Percentiles rank a stretch among this genome's conserved stretches.
phyloP scores from a whole-genome alignment of 53 echinoderm and acorn worm genomes.

The Hippasteria phrygiana region DNA sequence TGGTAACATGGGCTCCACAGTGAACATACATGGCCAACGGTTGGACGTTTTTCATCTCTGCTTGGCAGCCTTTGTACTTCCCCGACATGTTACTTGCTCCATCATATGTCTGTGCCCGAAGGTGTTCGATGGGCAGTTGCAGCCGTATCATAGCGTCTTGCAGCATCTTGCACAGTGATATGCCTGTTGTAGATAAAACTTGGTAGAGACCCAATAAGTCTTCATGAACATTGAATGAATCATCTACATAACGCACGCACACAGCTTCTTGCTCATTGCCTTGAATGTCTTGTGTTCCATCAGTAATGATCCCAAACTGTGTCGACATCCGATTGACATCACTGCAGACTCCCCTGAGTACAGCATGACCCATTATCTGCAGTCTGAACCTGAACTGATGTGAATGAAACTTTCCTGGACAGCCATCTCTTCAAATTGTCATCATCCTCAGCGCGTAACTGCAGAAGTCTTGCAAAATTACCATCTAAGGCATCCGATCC shows the following conservation, averaged over 20 bases:
- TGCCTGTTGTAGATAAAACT: slow-evolving; percentile 61
- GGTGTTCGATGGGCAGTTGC: slow-evolving; percentile 48
- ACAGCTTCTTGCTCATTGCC: slow-evolving; percentile 64
- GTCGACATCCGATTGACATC: slow-evolving; percentile 47
- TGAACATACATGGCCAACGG: slow-evolving; percentile 53
- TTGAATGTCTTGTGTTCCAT: slow-evolving; percentile 64
- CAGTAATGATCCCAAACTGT: slow-evolving; percentile 54
- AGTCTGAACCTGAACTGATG: slow-evolving; percentile 39
- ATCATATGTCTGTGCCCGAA: slow-evolving; percentile 59
- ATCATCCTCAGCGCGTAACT: slow-evolving; percentile 38
- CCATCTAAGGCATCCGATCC: slow-evolving; percentile 30
- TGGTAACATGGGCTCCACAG: slow-evolving; percentile 60
- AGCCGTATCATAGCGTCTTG: slow-evolving; percentile 33
- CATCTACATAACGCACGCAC: slow-evolving; percentile 59
- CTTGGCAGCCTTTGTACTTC: slow-evolving; percentile 66
- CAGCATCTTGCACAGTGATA: slow-evolving; percentile 55
- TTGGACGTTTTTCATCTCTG: slow-evolving; percentile 67
- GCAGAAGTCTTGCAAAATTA: slow-evolving; percentile 19
- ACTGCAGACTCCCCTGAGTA: slow-evolving; percentile 56
- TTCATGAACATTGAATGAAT: slow-evolving; percentile 57
- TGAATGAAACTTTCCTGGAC: neutral
- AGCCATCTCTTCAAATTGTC: slow-evolving; percentile 53
- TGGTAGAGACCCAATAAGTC: slow-evolving; percentile 66
- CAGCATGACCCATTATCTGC: slow-evolving; percentile 35
- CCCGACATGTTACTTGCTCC: slow-evolving; percentile 70